Conservation (phyloP, 2,888 invertebrate species). For the Eremobia ochroleuca region DNA sequence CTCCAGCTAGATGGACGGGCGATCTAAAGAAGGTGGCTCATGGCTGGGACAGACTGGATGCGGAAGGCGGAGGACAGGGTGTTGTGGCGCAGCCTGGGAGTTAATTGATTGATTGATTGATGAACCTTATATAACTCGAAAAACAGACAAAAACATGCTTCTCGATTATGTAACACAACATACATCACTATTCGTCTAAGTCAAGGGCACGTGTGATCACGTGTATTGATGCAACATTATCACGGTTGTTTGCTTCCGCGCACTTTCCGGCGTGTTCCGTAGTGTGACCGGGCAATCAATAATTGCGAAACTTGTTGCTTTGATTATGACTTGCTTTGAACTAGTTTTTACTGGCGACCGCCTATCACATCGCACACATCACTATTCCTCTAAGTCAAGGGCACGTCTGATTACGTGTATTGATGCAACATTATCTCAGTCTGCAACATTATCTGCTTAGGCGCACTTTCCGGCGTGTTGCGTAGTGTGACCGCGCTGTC, state of each 20-base stretch:
- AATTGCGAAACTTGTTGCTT: not conserved
- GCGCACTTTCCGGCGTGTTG: not conserved
- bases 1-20: no score
- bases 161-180: not conserved
- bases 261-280: conserved; percentile 1
- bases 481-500: not conserved
- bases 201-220: conserved; percentile 31
- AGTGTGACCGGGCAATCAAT: not conserved
- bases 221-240: conserved; percentile 30
- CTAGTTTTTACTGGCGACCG: not conserved
- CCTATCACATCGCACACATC: no score
- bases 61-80: no score
- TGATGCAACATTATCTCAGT: no score
- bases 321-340: not conserved
- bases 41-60: no score
- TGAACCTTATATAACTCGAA: not conserved
- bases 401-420: no score
- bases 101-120: no score
- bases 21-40: no score
- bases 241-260: conserved; percentile 11
- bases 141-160: not conserved
- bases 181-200: conserved; percentile 19
- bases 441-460: no score
- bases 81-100: no score
- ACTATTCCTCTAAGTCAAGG: no score